Evolutionary conservation across 2,797 vertebrate species (phyloP), one percentile per base, ranked within the genome.

Genomic region (Petrocephalus sullivani): DNA sequence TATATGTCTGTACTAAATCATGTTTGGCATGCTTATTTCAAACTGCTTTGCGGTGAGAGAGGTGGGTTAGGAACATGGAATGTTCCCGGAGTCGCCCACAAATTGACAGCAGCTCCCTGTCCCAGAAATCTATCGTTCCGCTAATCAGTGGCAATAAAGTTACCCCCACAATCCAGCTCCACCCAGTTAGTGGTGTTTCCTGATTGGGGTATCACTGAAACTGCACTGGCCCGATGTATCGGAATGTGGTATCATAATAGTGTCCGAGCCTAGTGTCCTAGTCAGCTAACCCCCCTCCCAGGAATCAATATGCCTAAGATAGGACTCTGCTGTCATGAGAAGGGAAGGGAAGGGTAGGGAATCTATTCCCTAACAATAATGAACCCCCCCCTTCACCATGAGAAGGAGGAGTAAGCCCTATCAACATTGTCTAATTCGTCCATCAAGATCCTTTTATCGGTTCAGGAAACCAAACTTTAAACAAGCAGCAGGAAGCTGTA

Each of bases 391-490:
- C 8, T 53, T 21, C 12, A 16, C 9, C 21, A 28, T 19, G 28
- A 12, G 3, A 56, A 33, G 23, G 51, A 28, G 7, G 10, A 53
- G 51, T 19, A 6, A n/a, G n/a, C 8, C 56, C 4, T 46, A 61
- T 87, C 56, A 83, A 87, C 8, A 87, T 51, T 16, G 37, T n/a
- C 14, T 61, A 61, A 64, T 82, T 89, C 23, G 3, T 37, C 85
- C 88, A 53, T 86, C 85, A 82, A 81, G 71, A 51, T 89, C 16
- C 19, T 81, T 51, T 41, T 53, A 41, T 46, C 85, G 21, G 37
- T 57, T 75, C 75, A 60, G 46, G 37, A 84, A 85, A 28, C 57
- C 49, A 37, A 67, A 85, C 41, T 87, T 23, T 85, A 87, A 87
- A 67, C 60, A 21, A 54, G 28, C 21, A 58, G 87, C 78, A 23